Percentiles rank a stretch among this genome's conserved stretches.
Evolutionary conservation across 1,140 invertebrate genomes (phyloP).

Genomic region (Palaemon carinicauda): DNA sequence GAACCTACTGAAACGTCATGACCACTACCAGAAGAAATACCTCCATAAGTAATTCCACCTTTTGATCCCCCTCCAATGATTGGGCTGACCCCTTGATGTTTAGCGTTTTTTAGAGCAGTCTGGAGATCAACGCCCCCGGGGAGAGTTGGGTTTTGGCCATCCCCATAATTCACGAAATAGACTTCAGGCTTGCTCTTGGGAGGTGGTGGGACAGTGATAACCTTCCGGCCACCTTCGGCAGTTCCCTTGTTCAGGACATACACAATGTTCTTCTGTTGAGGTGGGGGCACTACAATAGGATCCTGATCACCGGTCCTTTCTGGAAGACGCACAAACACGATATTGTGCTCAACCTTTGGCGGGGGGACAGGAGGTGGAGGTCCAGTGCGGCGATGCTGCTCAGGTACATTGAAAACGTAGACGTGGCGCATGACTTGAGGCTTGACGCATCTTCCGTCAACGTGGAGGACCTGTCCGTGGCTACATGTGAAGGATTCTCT

Average conservation of each 20-base stretch:
- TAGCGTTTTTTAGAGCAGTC: slow-evolving; percentile 33
- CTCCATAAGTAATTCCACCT: neutral
- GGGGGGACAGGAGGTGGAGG: slow-evolving; percentile 32
- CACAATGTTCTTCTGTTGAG: slow-evolving; percentile 53
- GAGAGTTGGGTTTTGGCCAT: slow-evolving; percentile 49
- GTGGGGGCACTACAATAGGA: slow-evolving; percentile 56
- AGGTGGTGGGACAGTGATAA: slow-evolving; percentile 49
- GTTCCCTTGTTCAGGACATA: slow-evolving; percentile 56
- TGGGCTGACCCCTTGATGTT: neutral
- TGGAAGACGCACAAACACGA: slow-evolving; percentile 51
- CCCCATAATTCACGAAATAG: slow-evolving; percentile 51
- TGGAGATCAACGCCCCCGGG: slow-evolving; percentile 48
- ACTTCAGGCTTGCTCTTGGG: slow-evolving; percentile 39
- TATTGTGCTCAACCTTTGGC: slow-evolving; percentile 50
- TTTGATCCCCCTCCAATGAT: neutral
- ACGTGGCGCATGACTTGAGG: slow-evolving; percentile 46
- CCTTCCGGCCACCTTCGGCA: slow-evolving; percentile 19
- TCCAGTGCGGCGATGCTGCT: slow-evolving; percentile 6
- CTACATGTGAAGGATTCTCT: neutral
- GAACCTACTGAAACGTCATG: neutral
- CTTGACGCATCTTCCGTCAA: slow-evolving; percentile 45
- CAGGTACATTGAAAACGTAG: slow-evolving; percentile 46
- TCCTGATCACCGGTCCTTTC: slow-evolving; percentile 18
- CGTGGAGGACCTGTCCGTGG: slow-evolving; percentile 33
- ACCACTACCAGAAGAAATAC: neutral